Base-by-base conservation (phyloP, 2,888 invertebrate genomes). In the Cosmia pyralina region DNA sequence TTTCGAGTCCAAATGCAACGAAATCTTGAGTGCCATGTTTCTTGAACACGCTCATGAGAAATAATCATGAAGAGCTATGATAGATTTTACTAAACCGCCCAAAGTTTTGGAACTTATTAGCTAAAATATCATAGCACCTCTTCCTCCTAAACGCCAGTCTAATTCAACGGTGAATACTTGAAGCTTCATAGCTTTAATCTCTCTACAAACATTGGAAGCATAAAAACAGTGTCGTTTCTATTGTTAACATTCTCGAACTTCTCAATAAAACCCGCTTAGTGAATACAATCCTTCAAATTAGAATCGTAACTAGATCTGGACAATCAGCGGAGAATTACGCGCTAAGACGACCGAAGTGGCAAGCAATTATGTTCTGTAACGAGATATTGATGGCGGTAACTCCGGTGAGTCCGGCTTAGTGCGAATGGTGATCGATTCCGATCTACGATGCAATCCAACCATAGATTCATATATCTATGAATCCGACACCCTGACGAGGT, bases 341-440 rank as follows among this genome's bases (percentile, higher is more conserved):
- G 53, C 11, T 60, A 72, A 75, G 62, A 65, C 68, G 34, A 50
- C 66, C 70, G 60, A 72, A 75, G 53, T 59, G 59, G 44, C 65
- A 69, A 72, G 38, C 72, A 82, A 82, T 82, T 82, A 79, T 70
- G 64, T 69, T 64, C 44, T 60, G 57, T 75, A 82, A 73, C 72
- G 71, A 75, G 75, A 70, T 78, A 78, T 78, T 72, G 73, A 83
- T 75, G 48, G 46, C 41, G 52, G 41, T 52, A 53, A 53, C 52
- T 50, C 38, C 48, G n/a, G n/a, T n/a, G 52, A 34, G 34, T 66
- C n/a, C 38, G 15, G 63, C 57, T 75, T 69, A 62, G 53, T 52
- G 13, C 38, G 38, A 65, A 28, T 57, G 64, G 34, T 78, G 58
- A 77, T 64, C 53, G 67, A 57, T 69, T 62, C 8, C 38, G 19